Conservation (phyloP, 1,140 invertebrate genomes). For the Tetragonula clypearis region DNA sequence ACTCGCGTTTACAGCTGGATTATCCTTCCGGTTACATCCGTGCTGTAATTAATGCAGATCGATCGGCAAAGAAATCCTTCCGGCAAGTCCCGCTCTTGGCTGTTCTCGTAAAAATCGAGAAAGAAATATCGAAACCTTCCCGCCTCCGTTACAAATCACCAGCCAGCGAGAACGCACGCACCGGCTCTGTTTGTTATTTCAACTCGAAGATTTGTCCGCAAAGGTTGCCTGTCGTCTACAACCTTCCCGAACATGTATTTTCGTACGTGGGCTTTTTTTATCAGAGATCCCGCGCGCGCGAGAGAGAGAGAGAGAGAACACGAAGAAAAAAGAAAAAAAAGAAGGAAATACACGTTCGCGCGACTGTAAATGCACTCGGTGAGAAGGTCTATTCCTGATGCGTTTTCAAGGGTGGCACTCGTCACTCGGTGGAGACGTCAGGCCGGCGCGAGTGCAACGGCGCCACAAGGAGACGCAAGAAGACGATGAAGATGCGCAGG, state of each 20-base stretch:
- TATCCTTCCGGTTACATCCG: not conserved
- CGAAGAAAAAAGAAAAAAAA: not conserved
- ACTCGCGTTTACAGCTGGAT: not conserved
- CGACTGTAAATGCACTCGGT: slow-evolving; percentile 69
- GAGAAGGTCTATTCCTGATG: slow-evolving; percentile 69
- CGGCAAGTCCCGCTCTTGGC: not conserved
- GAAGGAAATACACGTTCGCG: slow-evolving; percentile 51
- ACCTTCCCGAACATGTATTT: slow-evolving; percentile 32
- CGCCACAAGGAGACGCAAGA: slow-evolving; percentile 60
- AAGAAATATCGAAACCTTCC: not conserved
- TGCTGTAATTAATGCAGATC: slow-evolving; percentile 33
- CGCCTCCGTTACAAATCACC: not conserved
- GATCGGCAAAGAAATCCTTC: not conserved
- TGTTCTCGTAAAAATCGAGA: not conserved
- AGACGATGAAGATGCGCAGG: slow-evolving; percentile 66
- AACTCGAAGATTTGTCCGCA: slow-evolving; percentile 18
- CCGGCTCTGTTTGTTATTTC: slow-evolving; percentile 25
- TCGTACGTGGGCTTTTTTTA: slow-evolving; percentile 32
- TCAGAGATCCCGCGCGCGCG: not conserved
- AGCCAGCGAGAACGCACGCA: not conserved
- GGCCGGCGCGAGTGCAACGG: slow-evolving; percentile 67
- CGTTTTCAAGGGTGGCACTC: slow-evolving; percentile 62
- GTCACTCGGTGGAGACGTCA: slow-evolving; percentile 71
- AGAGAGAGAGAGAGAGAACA: slow-evolving; percentile 8
- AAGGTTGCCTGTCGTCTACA: not conserved